Percentiles rank a stretch among this genome's conserved stretches.
Conservation (phyloP, 2,113 vertebrate species). For the Pteronura brasiliensis region DNA sequence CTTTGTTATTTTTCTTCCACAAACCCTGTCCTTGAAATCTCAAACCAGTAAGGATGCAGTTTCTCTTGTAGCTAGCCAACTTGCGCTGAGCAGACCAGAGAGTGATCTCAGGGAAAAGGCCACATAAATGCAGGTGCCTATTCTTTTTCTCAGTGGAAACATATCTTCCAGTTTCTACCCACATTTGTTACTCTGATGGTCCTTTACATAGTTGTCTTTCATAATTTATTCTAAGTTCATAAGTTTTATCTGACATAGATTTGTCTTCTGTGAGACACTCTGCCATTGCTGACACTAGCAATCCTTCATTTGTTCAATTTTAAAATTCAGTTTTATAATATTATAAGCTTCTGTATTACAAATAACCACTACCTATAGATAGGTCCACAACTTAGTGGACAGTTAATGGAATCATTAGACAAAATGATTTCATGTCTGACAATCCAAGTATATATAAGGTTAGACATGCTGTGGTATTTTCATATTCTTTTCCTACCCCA, state of each 20-base stretch:
- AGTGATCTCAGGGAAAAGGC: background rate
- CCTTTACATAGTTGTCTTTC: background rate
- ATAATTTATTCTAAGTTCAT: background rate
- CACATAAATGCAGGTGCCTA: background rate
- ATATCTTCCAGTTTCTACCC: background rate
- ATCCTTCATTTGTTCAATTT: background rate
- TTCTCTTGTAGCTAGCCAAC: background rate
- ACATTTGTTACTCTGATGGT: background rate
- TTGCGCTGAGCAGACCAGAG: background rate
- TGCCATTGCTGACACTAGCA: background rate
- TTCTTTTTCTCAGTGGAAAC: background rate
- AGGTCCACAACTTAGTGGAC: background rate
- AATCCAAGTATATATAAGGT: background rate
- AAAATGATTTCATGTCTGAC: background rate
- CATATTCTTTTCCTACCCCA: background rate
- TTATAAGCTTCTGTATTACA: background rate
- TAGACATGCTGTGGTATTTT: background rate
- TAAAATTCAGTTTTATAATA: background rate
- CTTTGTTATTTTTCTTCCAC: background rate
- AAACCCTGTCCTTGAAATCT: background rate
- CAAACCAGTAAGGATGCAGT: background rate
- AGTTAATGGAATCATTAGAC: background rate
- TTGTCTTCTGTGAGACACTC: background rate
- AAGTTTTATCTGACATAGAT: background rate
- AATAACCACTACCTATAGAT: constrained; percentile 13